Evolutionary conservation across 2,888 invertebrate genomes (phyloP).

Genomic region (Calephelis perditalis): DNA sequence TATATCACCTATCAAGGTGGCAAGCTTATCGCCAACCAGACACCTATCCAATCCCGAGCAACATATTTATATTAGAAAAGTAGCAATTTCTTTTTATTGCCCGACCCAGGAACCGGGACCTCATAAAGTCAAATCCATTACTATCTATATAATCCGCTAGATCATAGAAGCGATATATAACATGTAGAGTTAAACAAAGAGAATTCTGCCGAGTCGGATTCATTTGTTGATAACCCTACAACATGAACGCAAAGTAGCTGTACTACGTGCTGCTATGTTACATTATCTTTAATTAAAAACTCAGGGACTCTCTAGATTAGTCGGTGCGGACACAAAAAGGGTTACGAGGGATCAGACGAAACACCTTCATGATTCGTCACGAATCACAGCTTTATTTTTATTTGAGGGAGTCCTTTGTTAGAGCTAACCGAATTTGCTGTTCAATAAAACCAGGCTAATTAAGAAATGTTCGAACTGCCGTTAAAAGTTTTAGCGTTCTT

Average conservation of each 20-base stretch:
- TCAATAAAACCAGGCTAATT: conserved; percentile 70
- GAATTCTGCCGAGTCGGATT: too few species aligned
- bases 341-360: conserved; percentile 64
- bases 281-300: conserved; percentile 76
- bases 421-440: conserved; percentile 74
- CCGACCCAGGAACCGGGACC: too few species aligned
- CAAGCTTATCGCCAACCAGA: too few species aligned
- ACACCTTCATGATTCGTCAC: conserved; percentile 75
- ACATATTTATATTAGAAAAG: too few species aligned
- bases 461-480: conserved; percentile 70
- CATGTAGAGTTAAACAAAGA: too few species aligned
- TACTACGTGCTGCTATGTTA: conserved; percentile 69
- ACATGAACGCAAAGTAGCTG: conserved; percentile 36
- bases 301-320: conserved; percentile 69
- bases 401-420: conserved; percentile 69
- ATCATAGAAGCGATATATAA: too few species aligned
- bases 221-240: conserved; percentile 43
- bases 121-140: too few species aligned
- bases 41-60: too few species aligned
- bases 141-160: too few species aligned
- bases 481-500: conserved; percentile 57
- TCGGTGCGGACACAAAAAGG: conserved; percentile 69
- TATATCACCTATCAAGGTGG: too few species aligned
- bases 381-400: conserved; percentile 71
- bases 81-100: too few species aligned